Evolutionary conservation across 2,888 invertebrate genomes (phyloP), one percentile per base, ranked within the genome.

Genomic region (Liposcelis brunnea): DNA sequence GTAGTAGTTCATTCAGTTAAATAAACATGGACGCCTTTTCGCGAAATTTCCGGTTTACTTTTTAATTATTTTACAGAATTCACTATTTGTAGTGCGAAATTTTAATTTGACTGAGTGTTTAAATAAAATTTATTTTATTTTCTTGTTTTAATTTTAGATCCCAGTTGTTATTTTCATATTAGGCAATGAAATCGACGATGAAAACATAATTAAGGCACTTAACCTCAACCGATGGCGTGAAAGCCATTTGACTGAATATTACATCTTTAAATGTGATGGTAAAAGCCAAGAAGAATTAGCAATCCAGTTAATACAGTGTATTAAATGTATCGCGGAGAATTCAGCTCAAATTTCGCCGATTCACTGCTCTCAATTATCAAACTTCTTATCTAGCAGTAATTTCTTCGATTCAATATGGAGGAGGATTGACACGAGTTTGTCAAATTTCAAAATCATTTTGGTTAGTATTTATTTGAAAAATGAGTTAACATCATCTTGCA

Each of bases 361-460:
- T n/a, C 7, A 18, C 3, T 16, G 19, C 10, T n/a, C 19, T n/a
- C 6, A 7, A n/a, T 11, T 40, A 5, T n/a, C 26, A 8, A 4
- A 14, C 19, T 40, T 21, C 15, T 19, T 40, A 8, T n/a, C 21
- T 5, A 40, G 19, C 10, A 40, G 19, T 18, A 18, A 21, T 21
- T 19, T 40, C 11, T 40, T 40, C 7, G 19, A 18, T 40, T n/a
- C 16, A 40, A 6, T 19, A 40, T 40, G 40, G 40, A 16, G 40
- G 11, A 16, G 19, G 12, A 21, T 19, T 19, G 40, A 40, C 6
- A 40, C 12, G 7, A 21, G 19, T 18, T 18, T 40, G 10, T 19
- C 19, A 18, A 18, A 40, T 19, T 40, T 18, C 16, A 21, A 40
- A 19, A 19, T 40, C 11, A 16, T 40, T 18, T 21, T 40, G 40